Evolutionary conservation across 1,140 invertebrate species (phyloP).

Genomic region (Zaprionus ghesquierei): DNA sequence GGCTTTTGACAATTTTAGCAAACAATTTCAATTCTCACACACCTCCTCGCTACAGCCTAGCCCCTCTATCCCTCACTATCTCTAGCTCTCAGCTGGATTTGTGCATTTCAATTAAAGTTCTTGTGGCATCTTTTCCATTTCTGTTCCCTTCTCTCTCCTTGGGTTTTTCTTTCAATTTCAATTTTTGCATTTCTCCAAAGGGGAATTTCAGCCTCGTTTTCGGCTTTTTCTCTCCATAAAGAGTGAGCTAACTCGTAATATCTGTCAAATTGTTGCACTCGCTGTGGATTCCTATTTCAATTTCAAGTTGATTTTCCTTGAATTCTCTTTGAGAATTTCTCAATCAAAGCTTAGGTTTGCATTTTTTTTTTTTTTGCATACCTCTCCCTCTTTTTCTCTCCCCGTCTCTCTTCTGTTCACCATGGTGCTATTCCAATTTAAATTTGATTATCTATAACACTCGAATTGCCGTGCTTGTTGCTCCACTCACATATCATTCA

Average conservation of each 20-base stretch:
- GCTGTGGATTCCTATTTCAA: not conserved
- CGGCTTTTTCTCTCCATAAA: not conserved
- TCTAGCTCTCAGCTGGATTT: not conserved
- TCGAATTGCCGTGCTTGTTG: not conserved
- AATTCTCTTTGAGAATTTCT: too few relatives aligned
- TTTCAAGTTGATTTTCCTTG: not conserved
- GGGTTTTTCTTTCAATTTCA: not conserved
- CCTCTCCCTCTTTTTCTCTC: not conserved
- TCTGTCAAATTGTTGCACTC: not conserved
- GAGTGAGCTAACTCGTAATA: not conserved
- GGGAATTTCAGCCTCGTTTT: not conserved
- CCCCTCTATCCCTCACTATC: not conserved
- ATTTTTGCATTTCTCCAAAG: not conserved
- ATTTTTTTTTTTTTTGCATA: too few relatives aligned
- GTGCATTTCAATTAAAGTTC: not conserved
- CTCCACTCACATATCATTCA: not conserved
- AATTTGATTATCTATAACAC: not conserved
- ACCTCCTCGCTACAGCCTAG: not conserved
- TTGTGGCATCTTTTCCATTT: not conserved
- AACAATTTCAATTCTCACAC: not conserved
- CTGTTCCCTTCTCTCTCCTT: not conserved
- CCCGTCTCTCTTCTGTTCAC: not conserved
- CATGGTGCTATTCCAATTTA: not conserved
- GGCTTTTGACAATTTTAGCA: too few relatives aligned
- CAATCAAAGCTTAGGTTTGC: not conserved